Conservation (phyloP, 2,888 invertebrate genomes). For the Parthenolecanium corni region DNA sequence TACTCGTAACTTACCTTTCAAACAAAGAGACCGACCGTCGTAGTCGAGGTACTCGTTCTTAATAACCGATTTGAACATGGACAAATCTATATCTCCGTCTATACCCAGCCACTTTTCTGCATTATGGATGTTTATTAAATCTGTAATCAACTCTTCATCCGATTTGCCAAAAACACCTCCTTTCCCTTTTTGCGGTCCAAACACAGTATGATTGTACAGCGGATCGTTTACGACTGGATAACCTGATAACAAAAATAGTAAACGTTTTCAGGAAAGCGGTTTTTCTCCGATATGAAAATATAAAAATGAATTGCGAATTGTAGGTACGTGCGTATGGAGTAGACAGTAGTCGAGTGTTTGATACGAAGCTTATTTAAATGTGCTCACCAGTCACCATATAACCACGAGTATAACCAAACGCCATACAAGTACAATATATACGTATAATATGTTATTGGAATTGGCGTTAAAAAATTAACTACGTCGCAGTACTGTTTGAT, state of each 20-base stretch:
- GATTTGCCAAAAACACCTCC: constrained; percentile 78
- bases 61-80: constrained; percentile 63
- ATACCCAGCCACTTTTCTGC: constrained; percentile 89
- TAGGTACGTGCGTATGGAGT: too few species aligned
- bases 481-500: too few species aligned
- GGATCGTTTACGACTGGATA: constrained; percentile 97
- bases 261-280: too few species aligned
- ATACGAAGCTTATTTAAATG: too few species aligned
- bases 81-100: constrained; percentile 74
- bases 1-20: constrained; percentile 39
- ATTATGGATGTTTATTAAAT: constrained; percentile 83
- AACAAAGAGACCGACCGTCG: constrained; percentile 38
- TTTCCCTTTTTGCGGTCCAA: constrained; percentile 85
- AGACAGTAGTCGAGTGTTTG: too few species aligned
- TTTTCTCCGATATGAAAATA: too few species aligned
- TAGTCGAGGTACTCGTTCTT: constrained; percentile 50
- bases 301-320: too few species aligned
- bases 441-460: too few species aligned
- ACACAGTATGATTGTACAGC: constrained; percentile 89
- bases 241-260: constrained; percentile 50
- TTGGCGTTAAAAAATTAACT: too few species aligned
- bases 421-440: too few species aligned
- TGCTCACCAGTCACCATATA: too few species aligned
- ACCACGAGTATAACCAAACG: too few species aligned
- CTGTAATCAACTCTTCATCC: constrained; percentile 76